Conservation (phyloP, 35 echinoderm and acorn worm genomes). For the Amphiura filiformis region DNA sequence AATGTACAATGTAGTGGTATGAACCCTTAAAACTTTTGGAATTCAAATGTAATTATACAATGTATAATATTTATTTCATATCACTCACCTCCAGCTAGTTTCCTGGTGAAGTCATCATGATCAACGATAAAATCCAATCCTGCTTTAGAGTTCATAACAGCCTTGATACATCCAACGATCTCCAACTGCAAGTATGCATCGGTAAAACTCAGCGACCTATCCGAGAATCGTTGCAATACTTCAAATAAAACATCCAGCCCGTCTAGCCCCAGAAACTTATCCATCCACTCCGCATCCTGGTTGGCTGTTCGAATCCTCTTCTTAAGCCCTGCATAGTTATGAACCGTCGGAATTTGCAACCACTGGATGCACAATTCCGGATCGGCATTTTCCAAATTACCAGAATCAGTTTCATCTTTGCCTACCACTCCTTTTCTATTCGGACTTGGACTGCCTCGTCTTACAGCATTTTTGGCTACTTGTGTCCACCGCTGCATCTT, state of each 20-base stretch:
- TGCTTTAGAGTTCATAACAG: constrained; percentile 92
- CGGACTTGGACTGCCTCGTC: background rate
- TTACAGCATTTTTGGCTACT: background rate
- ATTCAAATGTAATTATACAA: no score
- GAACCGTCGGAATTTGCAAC: constrained; percentile 70
- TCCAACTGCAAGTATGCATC: constrained; percentile 94
- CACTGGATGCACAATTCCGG: constrained; percentile 97
- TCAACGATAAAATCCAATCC: constrained; percentile 82
- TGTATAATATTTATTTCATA: no score
- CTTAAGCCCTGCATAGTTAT: constrained; percentile 92
- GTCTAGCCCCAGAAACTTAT: constrained; percentile 88
- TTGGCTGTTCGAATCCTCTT: constrained; percentile 44
- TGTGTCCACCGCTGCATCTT: background rate
- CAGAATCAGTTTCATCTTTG: constrained; percentile 11
- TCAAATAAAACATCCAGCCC: constrained; percentile 88
- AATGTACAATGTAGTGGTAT: no score
- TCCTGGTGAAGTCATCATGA: constrained; percentile 74
- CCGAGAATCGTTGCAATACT: constrained; percentile 66
- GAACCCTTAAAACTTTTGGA: no score
- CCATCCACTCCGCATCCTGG: constrained; percentile 86
- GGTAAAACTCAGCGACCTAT: constrained; percentile 67
- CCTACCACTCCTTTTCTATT: background rate
- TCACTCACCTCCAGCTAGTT: constrained; percentile 78
- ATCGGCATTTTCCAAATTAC: constrained; percentile 82
- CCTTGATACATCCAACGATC: constrained; percentile 84